phyloP scores from a whole-genome alignment of 2,113 vertebrate genomes.

The Ursus arctos region DNA sequence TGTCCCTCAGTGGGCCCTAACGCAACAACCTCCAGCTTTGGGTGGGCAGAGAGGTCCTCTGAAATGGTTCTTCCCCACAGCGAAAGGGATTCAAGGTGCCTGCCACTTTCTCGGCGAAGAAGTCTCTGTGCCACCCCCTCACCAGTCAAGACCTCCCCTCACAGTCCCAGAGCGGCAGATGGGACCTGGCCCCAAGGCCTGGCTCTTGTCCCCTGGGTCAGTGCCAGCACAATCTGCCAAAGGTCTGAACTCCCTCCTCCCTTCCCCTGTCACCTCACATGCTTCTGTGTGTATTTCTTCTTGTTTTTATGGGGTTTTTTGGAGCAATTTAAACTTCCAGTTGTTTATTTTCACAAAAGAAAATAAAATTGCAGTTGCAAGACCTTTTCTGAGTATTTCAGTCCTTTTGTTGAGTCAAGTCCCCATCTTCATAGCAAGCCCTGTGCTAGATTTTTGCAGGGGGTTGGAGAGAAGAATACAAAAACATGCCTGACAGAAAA shows the following conservation, averaged over 20 bases:
- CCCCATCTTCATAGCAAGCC: not conserved
- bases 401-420: not conserved
- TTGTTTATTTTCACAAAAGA: slow-evolving; percentile 89
- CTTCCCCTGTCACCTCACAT: slow-evolving; percentile 75
- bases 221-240: slow-evolving; percentile 78
- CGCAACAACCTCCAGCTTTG: not conserved
- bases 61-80: not conserved
- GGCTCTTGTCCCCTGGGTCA: slow-evolving; percentile 27
- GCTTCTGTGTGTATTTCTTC: slow-evolving; percentile 78
- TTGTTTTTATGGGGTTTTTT: slow-evolving; percentile 79
- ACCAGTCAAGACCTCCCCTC: not conserved
- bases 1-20: not conserved
- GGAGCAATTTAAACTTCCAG: slow-evolving; percentile 78
- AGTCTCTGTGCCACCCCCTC: not conserved
- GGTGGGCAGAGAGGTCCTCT: slow-evolving; percentile 17
- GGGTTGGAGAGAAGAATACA: not conserved
- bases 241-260: slow-evolving; percentile 63
- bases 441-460: not conserved
- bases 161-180: not conserved
- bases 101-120: slow-evolving; percentile 51
- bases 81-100: slow-evolving; percentile 69
- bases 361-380: slow-evolving; percentile 90
- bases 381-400: slow-evolving; percentile 52
- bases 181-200: not conserved
- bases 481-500: not conserved